These are phyloP conservation scores for Allobates femoralis DNA, from an alignment of 2,797 vertebrate genomes.

Conservation along the genomic window DNA sequence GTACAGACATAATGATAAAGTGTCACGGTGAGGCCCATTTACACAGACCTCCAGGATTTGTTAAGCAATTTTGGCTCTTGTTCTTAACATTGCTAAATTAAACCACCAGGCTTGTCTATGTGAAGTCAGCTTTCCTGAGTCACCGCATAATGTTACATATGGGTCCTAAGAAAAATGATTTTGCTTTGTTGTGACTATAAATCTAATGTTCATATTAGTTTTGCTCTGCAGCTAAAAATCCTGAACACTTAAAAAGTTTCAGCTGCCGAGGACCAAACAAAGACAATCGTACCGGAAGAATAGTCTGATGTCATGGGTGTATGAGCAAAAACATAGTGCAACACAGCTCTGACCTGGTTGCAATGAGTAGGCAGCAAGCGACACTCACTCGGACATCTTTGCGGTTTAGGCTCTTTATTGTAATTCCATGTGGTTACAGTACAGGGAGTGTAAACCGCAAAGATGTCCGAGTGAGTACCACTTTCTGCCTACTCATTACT, in stretches of 20 bases:
- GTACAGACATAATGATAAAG: slow-evolving; percentile 20
- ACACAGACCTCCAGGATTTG: background rate
- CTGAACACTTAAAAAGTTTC: background rate
- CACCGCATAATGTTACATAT: background rate
- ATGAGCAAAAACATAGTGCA: accelerated
- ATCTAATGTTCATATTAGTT: background rate
- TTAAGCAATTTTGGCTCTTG: background rate
- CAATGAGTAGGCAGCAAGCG: too few species aligned
- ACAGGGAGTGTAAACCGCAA: too few species aligned
- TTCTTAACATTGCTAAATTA: slow-evolving; percentile 5
- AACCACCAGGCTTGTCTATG: background rate
- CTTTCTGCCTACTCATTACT: too few species aligned
- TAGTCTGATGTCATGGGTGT: background rate
- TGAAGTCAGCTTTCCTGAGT: slow-evolving; percentile 15
- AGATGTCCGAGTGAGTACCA: too few species aligned
- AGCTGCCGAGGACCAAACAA: background rate
- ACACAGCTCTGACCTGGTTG: background rate
- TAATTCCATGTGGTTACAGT: too few species aligned
- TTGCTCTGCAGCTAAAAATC: slow-evolving; percentile 7
- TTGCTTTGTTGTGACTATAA: slow-evolving; percentile 18
- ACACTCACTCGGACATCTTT: too few species aligned
- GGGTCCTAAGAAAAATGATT: slow-evolving; percentile 18
- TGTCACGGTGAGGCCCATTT: slow-evolving; percentile 4
- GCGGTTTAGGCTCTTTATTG: too few species aligned
- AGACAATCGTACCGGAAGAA: background rate